These are phyloP conservation scores for Lycaon pictus DNA, from an alignment of 2,113 vertebrate genomes.

Conservation along the genomic window DNA sequence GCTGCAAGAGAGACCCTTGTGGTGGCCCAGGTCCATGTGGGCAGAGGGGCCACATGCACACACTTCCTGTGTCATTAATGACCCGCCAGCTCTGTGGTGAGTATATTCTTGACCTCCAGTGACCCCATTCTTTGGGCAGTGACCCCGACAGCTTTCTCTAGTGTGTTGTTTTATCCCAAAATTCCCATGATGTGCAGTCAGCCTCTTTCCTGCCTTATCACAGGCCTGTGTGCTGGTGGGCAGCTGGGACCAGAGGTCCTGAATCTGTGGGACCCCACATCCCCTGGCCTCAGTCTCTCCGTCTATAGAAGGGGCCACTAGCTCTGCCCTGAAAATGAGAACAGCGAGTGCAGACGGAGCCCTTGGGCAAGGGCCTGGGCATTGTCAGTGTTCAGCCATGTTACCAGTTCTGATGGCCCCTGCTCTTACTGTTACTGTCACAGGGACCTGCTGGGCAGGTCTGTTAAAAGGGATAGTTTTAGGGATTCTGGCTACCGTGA, in stretches of 20 bases:
- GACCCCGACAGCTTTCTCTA: background rate
- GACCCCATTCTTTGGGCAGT: background rate
- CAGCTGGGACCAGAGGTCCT: background rate
- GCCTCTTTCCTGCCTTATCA: background rate
- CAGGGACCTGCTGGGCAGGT: background rate
- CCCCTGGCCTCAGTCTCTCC: background rate
- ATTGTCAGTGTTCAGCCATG: background rate
- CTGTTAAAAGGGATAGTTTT: too few relatives aligned
- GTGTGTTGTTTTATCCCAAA: too few relatives aligned
- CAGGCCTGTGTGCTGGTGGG: background rate
- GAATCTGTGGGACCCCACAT: background rate
- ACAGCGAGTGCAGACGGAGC: background rate
- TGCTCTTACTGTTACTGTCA: background rate
- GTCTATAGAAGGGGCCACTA: background rate
- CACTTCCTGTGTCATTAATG: background rate
- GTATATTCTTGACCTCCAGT: background rate
- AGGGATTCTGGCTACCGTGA: background rate
- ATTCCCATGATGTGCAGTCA: background rate
- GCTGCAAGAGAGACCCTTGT: background rate
- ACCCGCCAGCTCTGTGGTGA: background rate
- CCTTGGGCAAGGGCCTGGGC: background rate
- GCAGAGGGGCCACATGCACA: background rate
- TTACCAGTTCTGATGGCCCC: fast-evolving
- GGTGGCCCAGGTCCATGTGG: background rate
- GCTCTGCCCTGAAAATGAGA: background rate